Evolutionary conservation across 37 sponge, comb jelly and placozoan species (phyloP), one percentile per base, ranked within the genome.

Genomic region (Halisarca cf. caerulea): DNA sequence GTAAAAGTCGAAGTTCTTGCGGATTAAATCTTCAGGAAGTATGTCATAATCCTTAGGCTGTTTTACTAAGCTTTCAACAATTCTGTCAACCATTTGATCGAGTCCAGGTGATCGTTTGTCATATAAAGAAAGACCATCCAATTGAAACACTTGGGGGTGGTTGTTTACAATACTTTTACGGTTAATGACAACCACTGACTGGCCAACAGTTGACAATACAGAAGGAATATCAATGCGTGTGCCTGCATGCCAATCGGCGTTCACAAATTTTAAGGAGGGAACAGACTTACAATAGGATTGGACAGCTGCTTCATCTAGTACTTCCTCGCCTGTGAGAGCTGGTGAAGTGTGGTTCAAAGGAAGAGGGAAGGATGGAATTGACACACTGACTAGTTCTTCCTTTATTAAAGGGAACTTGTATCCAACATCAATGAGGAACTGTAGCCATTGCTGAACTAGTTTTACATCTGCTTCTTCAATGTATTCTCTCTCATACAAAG

Each of bases 391-490:
- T 6, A 7, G 64, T 7, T 62, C 15, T 30, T 62, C 30, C 30
- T 62, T n/a, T 23, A 79, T 21, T 7, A n/a, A 34, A 0, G 90
- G 90, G 66, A 89, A 89, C 3, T 62, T 17, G 59, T 90, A 90
- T 66, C 90, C 90, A 36, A 73, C 40, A 0, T 59, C 58, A 54
- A 62, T 32, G 21, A 90, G 75, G 44, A n/a, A 51, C 18, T 60
- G 24, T 0, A 90, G 53, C 90, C 90, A 90, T n/a, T 23, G 59
- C 11, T 83, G 68, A 5, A 86, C 42, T 0, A 78, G 28, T 27
- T 20, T 14, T 28, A 90, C 83, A 85, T 90, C 90, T 0, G 59
- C 59, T 0, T 41, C 39, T 54, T 89, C 90, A n/a, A 89, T 51
- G 34, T 73, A 81, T 14, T 81, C 77, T 3, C 64, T 54, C 70